Conservation (phyloP, 2,113 vertebrate species). For the Triplophysa rosa region DNA sequence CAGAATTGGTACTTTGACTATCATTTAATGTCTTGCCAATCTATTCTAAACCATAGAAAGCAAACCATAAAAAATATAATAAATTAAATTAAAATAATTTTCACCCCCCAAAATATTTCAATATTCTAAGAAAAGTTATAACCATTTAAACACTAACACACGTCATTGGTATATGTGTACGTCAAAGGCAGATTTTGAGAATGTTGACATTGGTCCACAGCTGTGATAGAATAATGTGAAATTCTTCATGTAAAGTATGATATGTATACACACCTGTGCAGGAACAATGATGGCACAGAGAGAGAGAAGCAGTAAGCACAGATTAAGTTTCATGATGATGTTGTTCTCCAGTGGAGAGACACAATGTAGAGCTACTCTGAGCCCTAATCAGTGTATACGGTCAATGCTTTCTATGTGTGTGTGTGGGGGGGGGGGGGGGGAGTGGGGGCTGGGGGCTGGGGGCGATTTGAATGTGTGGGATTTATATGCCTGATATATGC, state of each 20-base stretch:
- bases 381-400: neutral
- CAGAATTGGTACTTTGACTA: too few species aligned
- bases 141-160: too few species aligned
- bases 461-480: neutral
- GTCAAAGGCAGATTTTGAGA: too few species aligned
- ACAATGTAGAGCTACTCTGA: neutral
- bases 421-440: neutral
- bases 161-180: too few species aligned
- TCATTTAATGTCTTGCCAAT: too few species aligned
- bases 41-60: too few species aligned
- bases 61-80: too few species aligned
- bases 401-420: conserved; percentile 29
- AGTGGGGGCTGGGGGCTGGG: neutral
- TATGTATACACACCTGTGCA: conserved; percentile 64
- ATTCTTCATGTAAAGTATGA: neutral
- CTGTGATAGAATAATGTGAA: neutral
- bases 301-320: conserved; percentile 65
- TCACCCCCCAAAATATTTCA: too few species aligned
- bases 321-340: conserved; percentile 69
- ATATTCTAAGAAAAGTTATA: too few species aligned
- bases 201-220: neutral
- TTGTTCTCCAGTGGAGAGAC: conserved; percentile 1
- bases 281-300: conserved; percentile 64
- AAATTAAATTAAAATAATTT: too few species aligned
- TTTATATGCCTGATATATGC: neutral